Percentiles rank a stretch among this genome's conserved stretches.
Evolutionary conservation across 1,140 invertebrate species (phyloP).

Genomic region (Sycophaga agraensis): DNA sequence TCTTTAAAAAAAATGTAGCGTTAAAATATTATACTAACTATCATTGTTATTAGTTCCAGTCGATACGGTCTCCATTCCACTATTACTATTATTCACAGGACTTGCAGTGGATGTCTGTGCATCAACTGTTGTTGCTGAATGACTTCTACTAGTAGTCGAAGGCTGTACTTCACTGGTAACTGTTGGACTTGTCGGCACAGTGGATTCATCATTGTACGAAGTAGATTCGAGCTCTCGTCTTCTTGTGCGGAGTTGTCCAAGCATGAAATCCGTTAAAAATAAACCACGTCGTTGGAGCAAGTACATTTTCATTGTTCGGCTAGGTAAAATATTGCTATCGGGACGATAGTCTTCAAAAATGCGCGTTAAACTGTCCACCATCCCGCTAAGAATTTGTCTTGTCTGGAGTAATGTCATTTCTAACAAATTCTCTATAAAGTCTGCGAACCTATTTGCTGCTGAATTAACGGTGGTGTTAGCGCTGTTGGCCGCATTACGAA

Average conservation of each 20-base stretch:
- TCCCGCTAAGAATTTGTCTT: slow-evolving; percentile 46
- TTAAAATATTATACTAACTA: not conserved
- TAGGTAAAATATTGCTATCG: slow-evolving; percentile 37
- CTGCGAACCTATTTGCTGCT: no score
- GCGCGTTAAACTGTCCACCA: slow-evolving; percentile 49
- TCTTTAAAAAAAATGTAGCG: not conserved
- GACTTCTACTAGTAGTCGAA: not conserved
- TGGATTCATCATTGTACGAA: slow-evolving; percentile 24
- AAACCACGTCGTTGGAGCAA: slow-evolving; percentile 48
- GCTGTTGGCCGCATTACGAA: no score
- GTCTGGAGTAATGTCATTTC: slow-evolving; percentile 41
- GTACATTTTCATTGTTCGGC: slow-evolving; percentile 44
- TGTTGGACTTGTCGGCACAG: not conserved
- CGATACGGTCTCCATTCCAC: not conserved
- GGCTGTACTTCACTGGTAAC: not conserved
- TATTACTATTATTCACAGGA: no score
- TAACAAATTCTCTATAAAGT: no score
- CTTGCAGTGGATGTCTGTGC: no score
- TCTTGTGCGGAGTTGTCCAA: slow-evolving; percentile 45
- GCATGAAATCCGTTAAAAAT: slow-evolving; percentile 49
- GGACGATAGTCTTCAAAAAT: slow-evolving; percentile 49
- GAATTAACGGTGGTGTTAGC: no score
- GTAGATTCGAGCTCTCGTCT: slow-evolving; percentile 34
- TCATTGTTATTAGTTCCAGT: not conserved
- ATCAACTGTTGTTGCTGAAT: no score